phyloP scores from a whole-genome alignment of 2,797 vertebrate species.

The Manis javanica region DNA sequence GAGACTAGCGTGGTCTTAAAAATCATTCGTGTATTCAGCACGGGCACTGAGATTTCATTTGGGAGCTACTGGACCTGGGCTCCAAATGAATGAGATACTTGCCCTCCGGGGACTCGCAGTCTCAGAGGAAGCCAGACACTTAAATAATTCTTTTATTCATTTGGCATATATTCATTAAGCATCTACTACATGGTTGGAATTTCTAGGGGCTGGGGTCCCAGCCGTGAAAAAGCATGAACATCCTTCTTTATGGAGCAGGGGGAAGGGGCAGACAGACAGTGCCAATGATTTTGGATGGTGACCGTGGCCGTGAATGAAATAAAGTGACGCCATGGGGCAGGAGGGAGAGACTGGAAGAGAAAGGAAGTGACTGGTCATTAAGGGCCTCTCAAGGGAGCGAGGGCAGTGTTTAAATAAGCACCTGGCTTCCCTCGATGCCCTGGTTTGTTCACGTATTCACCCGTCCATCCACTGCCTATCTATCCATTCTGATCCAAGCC shows the following conservation, averaged over 20 bases:
- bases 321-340: too few relatives aligned
- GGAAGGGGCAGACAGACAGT: too few relatives aligned
- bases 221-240: background rate
- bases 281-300: background rate
- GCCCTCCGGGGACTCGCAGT: background rate
- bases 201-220: background rate
- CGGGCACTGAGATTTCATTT: background rate
- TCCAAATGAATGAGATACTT: too few relatives aligned
- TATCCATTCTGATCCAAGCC: background rate
- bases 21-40: background rate
- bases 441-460: too few relatives aligned
- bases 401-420: too few relatives aligned
- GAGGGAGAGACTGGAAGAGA: background rate
- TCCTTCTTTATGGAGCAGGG: fast-evolving
- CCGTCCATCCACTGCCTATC: background rate
- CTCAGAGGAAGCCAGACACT: background rate
- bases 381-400: background rate
- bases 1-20: background rate
- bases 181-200: background rate
- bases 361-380: background rate
- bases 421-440: background rate
- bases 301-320: background rate
- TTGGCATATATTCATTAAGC: background rate
- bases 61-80: background rate
- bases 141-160: background rate